Evolutionary conservation across 2,113 vertebrate species (phyloP).

Genomic region (Pampusana beccarii): DNA sequence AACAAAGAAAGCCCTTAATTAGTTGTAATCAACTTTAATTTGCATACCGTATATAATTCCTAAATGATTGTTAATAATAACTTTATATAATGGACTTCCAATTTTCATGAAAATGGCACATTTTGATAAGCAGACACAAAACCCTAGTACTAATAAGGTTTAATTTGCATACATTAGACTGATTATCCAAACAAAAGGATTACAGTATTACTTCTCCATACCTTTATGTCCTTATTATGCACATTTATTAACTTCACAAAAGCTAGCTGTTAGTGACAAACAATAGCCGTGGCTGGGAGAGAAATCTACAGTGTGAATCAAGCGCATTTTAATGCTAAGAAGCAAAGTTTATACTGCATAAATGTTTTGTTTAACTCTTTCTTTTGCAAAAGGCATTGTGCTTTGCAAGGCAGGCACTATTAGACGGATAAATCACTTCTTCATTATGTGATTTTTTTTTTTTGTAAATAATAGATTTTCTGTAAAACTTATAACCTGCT

Average conservation of each 20-base stretch:
- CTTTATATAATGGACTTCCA: constrained; percentile 99
- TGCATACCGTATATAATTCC: constrained; percentile 99
- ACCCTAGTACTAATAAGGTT: constrained; percentile 93
- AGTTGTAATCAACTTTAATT: constrained; percentile 99
- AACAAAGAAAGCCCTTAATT: constrained; percentile 99
- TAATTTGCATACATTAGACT: constrained; percentile 99
- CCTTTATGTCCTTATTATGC: constrained; percentile 93
- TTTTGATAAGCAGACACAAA: constrained; percentile 98
- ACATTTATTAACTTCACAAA: constrained; percentile 90
- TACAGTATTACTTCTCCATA: constrained; percentile 94
- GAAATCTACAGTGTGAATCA: constrained; percentile 80
- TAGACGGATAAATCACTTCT: constrained; percentile 38
- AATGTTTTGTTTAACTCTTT: constrained; percentile 79
- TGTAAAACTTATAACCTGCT: constrained; percentile 29
- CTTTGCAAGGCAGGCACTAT: not conserved
- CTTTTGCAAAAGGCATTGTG: constrained; percentile 58
- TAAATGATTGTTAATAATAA: constrained; percentile 99
- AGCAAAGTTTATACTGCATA: constrained; percentile 78
- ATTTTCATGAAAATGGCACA: constrained; percentile 98
- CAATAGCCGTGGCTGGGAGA: constrained; percentile 91
- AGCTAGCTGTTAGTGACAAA: constrained; percentile 87
- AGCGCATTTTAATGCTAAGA: constrained; percentile 80
- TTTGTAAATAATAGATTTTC: not conserved
- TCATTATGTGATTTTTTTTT: not conserved
- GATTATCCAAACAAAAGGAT: constrained; percentile 99